Evolutionary conservation across 2,888 invertebrate genomes (phyloP).

Genomic region (Mechanitis mazaeus): DNA sequence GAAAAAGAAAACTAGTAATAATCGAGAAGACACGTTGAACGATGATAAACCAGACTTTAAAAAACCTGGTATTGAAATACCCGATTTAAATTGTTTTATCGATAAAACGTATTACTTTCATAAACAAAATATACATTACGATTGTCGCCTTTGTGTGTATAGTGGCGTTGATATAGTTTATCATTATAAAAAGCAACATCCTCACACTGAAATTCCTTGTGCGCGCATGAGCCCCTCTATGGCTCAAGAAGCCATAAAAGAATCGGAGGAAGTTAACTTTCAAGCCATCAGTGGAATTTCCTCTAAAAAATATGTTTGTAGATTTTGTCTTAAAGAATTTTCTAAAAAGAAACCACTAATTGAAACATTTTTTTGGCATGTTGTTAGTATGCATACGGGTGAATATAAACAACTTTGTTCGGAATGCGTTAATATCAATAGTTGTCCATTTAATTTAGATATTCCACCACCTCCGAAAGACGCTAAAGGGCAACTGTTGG

Average conservation of each 20-base stretch:
- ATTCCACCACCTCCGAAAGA: constrained; percentile 64
- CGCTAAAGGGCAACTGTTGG: constrained; percentile 60
- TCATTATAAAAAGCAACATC: constrained; percentile 81
- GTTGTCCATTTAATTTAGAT: constrained; percentile 53
- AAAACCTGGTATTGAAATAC: constrained; percentile 29
- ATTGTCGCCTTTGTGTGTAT: constrained; percentile 79
- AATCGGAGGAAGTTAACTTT: constrained; percentile 65
- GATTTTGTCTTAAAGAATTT: constrained; percentile 64
- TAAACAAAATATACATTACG: constrained; percentile 52
- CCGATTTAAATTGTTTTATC: constrained; percentile 52
- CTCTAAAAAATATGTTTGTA: constrained; percentile 57
- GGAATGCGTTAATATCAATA: constrained; percentile 66
- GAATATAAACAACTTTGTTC: constrained; percentile 83
- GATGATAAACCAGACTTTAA: constrained; percentile 7
- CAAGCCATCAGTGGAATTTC: constrained; percentile 50
- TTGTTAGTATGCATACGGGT: constrained; percentile 84
- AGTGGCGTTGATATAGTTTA: constrained; percentile 78
- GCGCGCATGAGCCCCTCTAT: constrained; percentile 75
- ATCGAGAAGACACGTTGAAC: constrained; percentile 16
- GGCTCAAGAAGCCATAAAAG: constrained; percentile 74
- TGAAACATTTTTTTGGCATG: constrained; percentile 82
- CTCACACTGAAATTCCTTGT: constrained; percentile 79
- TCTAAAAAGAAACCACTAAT: constrained; percentile 41
- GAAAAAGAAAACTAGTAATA: constrained; percentile 46
- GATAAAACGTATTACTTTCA: constrained; percentile 66